A percentile compares a stretch with the other conserved stretches of the same genome.
Conservation (phyloP, 2,113 vertebrate species). For the Sus scrofa region T2T-Sscrofa CM001155.3:2792001-2792500, state of each 20-base stretch:
- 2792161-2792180: rapidly evolving
- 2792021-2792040: not conserved
- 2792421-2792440: no score
- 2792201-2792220: rapidly evolving
- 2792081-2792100: no score
- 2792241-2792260: not conserved
- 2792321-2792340: not conserved
- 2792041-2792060: rapidly evolving
- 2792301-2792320: rapidly evolving
- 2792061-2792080: no score
- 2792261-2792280: rapidly evolving
- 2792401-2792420: no score
- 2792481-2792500: no score
- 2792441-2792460: no score
- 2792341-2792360: rapidly evolving
- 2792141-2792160: no score
- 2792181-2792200: rapidly evolving
- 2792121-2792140: rapidly evolving
- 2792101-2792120: rapidly evolving
- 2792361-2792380: not conserved
- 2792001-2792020: not conserved
- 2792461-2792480: not conserved
- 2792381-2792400: no score
- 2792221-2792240: no score
- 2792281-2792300: not conserved